Conservation (phyloP, 2,888 invertebrate species). For the Mesochorus sp. region DNA sequence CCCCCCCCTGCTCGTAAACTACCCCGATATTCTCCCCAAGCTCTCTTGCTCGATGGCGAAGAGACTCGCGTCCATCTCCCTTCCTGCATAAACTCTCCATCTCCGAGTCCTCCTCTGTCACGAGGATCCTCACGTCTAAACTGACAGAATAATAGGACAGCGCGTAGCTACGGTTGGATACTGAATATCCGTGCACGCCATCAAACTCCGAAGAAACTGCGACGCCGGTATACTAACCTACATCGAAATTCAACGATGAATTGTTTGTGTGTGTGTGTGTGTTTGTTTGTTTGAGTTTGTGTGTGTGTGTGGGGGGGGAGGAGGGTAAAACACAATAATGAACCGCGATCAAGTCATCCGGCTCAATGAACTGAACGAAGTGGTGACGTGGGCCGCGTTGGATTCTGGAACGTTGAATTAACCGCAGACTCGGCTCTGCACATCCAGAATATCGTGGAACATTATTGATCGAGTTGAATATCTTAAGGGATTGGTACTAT, state of each 20-base stretch:
- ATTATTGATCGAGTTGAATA: constrained; percentile 7
- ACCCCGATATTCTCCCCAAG: constrained; percentile 19
- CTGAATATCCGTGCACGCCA: no score
- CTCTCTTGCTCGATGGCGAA: constrained; percentile 21
- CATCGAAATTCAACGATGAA: constrained; percentile 13
- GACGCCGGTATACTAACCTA: not conserved
- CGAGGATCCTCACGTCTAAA: constrained; percentile 6
- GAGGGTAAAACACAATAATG: not conserved
- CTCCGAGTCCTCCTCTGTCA: constrained; percentile 34
- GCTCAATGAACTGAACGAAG: constrained; percentile 1
- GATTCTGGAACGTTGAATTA: not conserved
- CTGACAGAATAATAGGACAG: constrained; percentile 37
- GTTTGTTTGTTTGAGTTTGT: no score
- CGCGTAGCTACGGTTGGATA: not conserved
- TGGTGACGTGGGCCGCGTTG: not conserved
- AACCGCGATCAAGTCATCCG: not conserved
- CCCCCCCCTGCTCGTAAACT: not conserved
- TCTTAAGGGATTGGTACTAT: no score
- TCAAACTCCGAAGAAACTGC: not conserved
- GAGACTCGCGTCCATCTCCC: constrained; percentile 27
- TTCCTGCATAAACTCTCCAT: not conserved
- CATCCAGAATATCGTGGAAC: not conserved
- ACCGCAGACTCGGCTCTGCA: not conserved
- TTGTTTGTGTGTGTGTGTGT: not conserved
- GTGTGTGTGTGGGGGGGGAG: no score